Base-by-base conservation (phyloP, 2,113 vertebrate genomes). In the Centropristis striata region DNA sequence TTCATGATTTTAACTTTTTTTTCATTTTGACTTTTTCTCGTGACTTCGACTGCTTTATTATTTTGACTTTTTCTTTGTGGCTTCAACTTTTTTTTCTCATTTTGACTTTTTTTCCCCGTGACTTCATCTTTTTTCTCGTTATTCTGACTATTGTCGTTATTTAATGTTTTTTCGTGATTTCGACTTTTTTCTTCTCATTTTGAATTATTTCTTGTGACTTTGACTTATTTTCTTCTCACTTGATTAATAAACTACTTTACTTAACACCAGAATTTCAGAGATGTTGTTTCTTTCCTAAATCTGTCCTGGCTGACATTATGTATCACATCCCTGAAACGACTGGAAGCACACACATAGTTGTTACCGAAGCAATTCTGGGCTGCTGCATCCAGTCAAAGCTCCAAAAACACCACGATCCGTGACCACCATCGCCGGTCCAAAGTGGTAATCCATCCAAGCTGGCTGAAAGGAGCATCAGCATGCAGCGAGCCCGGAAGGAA, bases 381-480 rank as follows among this genome's bases (percentile, higher is more conserved):
- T 36, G 60, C 47, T 67, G n/a, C 73, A 57, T 75, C 65, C 37
- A 70, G 65, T 68, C 25, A 71, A 70, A 37, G 32, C 51, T 75
- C 49, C 47, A 41, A 73, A 80, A 66, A 25, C 46, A 81, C 18
- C 23, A 27, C 4, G 14, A 73, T 50, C 49, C 0, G 0, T n/a
- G 4, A 61, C 46, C 8, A 28, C 23, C 50, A 57, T 28, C 25
- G 8, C 71, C 57, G 74, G 64, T 60, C 49, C 50, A 37, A 25
- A 67, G 51, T 53, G 73, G 53, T 59, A 76, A 66, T 69, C 18
- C 64, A 76, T 77, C 58, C 50, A 23, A 50, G 41, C 63, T 68
- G 78, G 78, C 68, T 86, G 70, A 86, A 44, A 58, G 82, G 81
- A 80, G 80, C 86, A 84, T 88, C 85, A 85, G 78, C 79, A 81